These are phyloP conservation scores for Osmerus mordax DNA, from an alignment of 2,113 vertebrate species.

Conservation along the genomic window DNA sequence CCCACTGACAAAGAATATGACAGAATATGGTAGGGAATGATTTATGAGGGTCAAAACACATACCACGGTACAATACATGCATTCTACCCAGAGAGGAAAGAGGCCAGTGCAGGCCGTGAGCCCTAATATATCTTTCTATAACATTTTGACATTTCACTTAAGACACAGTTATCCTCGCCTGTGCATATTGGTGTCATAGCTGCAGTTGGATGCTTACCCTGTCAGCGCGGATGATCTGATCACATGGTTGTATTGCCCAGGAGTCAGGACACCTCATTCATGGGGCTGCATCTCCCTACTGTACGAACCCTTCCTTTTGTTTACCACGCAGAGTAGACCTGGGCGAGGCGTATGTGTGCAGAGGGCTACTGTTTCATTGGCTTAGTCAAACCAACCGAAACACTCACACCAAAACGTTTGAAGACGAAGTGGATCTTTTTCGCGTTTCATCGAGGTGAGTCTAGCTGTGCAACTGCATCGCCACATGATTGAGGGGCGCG, in stretches of 20 bases:
- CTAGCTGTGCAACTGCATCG: too few species aligned
- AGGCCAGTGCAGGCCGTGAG: constrained; percentile 23
- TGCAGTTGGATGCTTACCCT: constrained; percentile 22
- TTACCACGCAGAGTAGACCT: neutral
- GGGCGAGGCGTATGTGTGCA: too few species aligned
- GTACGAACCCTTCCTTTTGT: neutral
- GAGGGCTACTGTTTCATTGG: neutral
- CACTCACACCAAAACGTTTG: too few species aligned
- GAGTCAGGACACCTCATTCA: constrained; percentile 12
- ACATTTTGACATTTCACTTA: constrained; percentile 54
- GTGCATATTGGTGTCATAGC: constrained; percentile 16
- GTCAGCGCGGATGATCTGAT: constrained; percentile 33
- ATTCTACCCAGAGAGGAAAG: constrained; percentile 28
- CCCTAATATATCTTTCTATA: constrained; percentile 43
- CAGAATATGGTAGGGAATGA: constrained; percentile 49
- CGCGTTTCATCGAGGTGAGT: too few species aligned
- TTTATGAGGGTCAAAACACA: constrained; percentile 55
- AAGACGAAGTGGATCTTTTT: too few species aligned
- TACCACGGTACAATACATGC: constrained; percentile 47
- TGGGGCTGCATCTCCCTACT: neutral
- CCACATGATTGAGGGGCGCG: too few species aligned
- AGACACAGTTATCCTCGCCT: constrained; percentile 31
- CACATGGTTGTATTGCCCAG: constrained; percentile 18
- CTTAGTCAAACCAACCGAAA: neutral
- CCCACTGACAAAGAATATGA: constrained; percentile 33